Percentiles rank a stretch among this genome's conserved stretches.
Evolutionary conservation across 2,113 vertebrate species (phyloP).

Genomic region (Hyaena hyaena): DNA sequence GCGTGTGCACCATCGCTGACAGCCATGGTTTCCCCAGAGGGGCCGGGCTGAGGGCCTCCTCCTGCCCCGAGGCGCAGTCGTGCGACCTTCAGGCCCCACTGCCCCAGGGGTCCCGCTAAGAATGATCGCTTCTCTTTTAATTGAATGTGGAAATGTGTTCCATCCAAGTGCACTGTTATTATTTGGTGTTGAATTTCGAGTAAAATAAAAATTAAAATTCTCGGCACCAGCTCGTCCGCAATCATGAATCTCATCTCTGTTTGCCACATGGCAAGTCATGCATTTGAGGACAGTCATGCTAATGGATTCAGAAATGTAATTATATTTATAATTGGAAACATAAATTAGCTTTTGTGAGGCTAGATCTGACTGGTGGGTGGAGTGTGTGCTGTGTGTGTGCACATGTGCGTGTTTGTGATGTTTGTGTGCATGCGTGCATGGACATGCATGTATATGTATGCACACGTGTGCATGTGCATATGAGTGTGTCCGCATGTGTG

Average conservation of each 20-base stretch:
- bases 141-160: background rate
- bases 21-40: fast-evolving
- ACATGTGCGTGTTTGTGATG: too few relatives aligned
- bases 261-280: background rate
- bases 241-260: constrained; percentile 19
- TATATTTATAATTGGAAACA: constrained; percentile 34
- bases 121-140: background rate
- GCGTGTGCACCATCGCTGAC: fast-evolving
- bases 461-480: too few relatives aligned
- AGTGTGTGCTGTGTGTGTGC: too few relatives aligned
- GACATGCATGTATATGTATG: background rate
- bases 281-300: background rate
- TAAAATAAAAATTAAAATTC: constrained; percentile 67
- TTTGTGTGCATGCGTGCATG: background rate
- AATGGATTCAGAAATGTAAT: constrained; percentile 42
- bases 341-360: background rate
- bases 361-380: background rate
- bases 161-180: background rate
- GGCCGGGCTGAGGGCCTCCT: background rate
- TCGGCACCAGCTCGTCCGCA: background rate
- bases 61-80: fast-evolving
- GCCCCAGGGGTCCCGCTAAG: background rate
- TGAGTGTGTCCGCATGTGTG: background rate
- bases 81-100: background rate
- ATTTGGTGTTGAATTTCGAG: constrained; percentile 56